phyloP scores from a whole-genome alignment of 1,140 invertebrate genomes.

The Eumeta japonica region DNA sequence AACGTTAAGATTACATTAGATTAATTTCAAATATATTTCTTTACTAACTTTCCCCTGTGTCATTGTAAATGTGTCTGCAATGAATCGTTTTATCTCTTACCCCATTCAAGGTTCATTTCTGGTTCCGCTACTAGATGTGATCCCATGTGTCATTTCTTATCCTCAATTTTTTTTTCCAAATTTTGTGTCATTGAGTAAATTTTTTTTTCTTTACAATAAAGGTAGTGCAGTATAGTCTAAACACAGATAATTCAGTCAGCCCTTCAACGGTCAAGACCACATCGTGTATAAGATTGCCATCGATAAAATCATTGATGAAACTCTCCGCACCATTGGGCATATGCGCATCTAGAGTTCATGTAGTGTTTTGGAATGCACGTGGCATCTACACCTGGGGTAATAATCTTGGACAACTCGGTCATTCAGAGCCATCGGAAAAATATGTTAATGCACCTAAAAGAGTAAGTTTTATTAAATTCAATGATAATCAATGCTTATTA shows the following conservation, averaged over 20 bases:
- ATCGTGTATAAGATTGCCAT: conserved; percentile 24
- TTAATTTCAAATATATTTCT: neutral
- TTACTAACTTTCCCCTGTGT: neutral
- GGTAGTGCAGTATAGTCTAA: conserved; percentile 38
- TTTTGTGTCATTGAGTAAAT: conserved; percentile 2
- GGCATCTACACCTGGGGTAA: conserved; percentile 66
- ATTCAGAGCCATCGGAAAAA: conserved; percentile 36
- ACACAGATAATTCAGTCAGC: conserved; percentile 30
- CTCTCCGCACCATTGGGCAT: conserved; percentile 52
- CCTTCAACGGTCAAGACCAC: conserved; percentile 26
- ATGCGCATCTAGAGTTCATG: conserved; percentile 64
- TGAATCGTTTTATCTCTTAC: too few relatives aligned
- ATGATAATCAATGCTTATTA: neutral
- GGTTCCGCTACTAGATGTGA: too few relatives aligned
- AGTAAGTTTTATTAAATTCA: conserved; percentile 22
- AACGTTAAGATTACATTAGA: neutral
- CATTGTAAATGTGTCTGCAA: too few relatives aligned
- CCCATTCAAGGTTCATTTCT: too few relatives aligned
- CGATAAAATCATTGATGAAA: conserved; percentile 31
- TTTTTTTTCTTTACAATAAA: conserved; percentile 7
- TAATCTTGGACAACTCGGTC: conserved; percentile 74
- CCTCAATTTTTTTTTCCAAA: too few relatives aligned
- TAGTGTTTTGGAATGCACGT: conserved; percentile 63
- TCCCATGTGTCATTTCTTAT: too few relatives aligned
- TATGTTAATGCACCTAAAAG: conserved; percentile 41